Conservation (phyloP, 2,797 vertebrate species). For the Mionectes olivaceus region DNA sequence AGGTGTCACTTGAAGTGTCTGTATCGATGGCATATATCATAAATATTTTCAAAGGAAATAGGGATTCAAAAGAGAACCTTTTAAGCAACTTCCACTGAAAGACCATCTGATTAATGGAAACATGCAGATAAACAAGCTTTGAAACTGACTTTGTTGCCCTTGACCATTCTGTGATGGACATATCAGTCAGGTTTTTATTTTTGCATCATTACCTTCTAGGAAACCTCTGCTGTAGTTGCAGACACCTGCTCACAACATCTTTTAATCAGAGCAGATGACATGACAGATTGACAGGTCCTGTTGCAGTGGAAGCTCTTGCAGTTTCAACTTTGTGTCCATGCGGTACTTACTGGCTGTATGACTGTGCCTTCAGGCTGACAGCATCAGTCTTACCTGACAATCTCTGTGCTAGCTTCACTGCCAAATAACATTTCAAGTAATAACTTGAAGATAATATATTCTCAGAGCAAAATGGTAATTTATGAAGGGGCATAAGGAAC, state of each 20-base stretch:
- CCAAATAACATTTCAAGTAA: background rate
- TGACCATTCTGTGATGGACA: background rate
- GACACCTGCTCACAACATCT: background rate
- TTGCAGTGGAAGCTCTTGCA: background rate
- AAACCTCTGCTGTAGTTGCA: constrained; percentile 1
- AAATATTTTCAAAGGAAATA: background rate
- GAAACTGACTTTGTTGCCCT: background rate
- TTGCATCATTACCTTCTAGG: background rate
- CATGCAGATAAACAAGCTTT: background rate
- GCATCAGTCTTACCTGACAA: constrained; percentile 6
- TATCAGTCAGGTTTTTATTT: background rate
- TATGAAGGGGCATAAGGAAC: background rate
- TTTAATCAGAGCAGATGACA: background rate
- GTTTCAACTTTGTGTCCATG: background rate
- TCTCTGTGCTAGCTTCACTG: background rate
- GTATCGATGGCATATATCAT: background rate
- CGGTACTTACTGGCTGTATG: background rate
- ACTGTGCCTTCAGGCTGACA: constrained; percentile 15
- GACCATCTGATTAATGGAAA: background rate
- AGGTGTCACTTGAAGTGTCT: background rate
- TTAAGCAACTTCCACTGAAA: background rate
- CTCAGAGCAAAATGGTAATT: background rate
- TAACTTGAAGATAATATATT: background rate
- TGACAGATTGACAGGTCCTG: constrained; percentile 6
- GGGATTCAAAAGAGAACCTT: background rate